Evolutionary conservation across 2,797 vertebrate species (phyloP), one percentile per base, ranked within the genome.

Genomic region (Clarias platycephalus): DNA sequence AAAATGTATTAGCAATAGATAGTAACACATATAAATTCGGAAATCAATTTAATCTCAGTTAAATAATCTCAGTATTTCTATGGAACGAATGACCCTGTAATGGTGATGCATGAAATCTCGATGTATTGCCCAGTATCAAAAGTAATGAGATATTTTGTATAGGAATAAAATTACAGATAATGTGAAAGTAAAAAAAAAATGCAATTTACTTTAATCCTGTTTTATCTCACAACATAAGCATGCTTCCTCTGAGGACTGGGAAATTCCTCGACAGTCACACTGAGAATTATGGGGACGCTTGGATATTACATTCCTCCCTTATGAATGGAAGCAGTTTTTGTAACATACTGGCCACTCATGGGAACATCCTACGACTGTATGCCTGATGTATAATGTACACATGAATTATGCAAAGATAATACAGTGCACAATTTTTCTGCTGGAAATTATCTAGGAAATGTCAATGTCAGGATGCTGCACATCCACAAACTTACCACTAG

Each of bases 361-460:
- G 85, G 84, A 93, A 90, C 87, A 90, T 83, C 68, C 60, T 87
- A 66, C 72, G 55, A 87, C 89, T 88, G 84, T 88, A 91, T 85
- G 84, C 78, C 86, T 89, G 83, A 92, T 91, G 75, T 91, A 91
- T 93, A 88, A 94, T 92, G 92, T 84, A 90, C 88, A 62, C 82
- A 89, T 85, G 88, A 92, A 92, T 93, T 92, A 94, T 89, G 85
- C 90, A 90, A 91, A 72, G 86, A 83, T 90, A 90, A 90, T 89
- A 89, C 28, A 90, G 84, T 76, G 83, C 84, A 88, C 87, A 86
- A 89, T 90, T 86, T 84, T 86, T 72, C 68, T 63, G 72, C 66
- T 79, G 58, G 83, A 60, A 80, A 70, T 77, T 34, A 85, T 31
- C 58, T 28, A 1, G 49, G 64, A 63, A 53, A 53, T 53, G 49